Evolutionary conservation across 2,797 vertebrate species (phyloP).

Genomic region (Spatula versicolor): DNA sequence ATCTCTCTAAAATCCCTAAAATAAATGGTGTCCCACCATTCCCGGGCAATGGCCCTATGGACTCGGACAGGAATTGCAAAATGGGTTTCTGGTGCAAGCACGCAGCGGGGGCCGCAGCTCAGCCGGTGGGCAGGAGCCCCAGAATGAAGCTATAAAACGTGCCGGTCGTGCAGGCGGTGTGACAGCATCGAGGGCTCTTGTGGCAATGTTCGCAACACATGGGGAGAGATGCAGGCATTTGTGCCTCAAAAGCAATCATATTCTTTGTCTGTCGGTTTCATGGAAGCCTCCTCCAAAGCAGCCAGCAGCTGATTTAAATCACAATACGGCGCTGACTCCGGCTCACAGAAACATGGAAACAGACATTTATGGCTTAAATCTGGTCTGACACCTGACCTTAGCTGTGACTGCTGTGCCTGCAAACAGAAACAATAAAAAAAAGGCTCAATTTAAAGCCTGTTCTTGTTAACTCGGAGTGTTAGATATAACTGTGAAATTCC

Average conservation of each 20-base stretch:
- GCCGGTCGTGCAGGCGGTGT: rapidly evolving
- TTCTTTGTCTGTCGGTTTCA: constrained; percentile 65
- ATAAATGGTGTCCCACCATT: neutral
- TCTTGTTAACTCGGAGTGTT: constrained; percentile 48
- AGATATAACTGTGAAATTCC: constrained; percentile 71
- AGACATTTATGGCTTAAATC: constrained; percentile 64
- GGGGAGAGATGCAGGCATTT: constrained; percentile 1
- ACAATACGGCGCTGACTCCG: constrained; percentile 47
- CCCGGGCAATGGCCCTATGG: rapidly evolving
- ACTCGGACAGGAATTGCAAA: rapidly evolving
- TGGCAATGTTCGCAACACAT: neutral
- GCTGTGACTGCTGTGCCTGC: constrained; percentile 50
- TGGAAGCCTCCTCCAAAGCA: constrained; percentile 46
- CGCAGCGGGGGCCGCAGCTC: rapidly evolving
- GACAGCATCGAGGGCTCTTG: neutral
- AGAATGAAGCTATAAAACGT: neutral
- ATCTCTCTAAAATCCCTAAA: no score
- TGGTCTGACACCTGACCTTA: constrained; percentile 57
- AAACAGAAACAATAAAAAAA: constrained; percentile 47
- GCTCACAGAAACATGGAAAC: constrained; percentile 54
- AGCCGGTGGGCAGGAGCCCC: neutral
- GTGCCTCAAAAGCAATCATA: constrained; percentile 5
- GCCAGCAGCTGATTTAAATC: constrained; percentile 65
- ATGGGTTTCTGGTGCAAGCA: rapidly evolving
- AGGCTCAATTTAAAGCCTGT: constrained; percentile 18